Evolutionary conservation across 1,140 invertebrate genomes (phyloP), one percentile per base, ranked within the genome.

Genomic region (Panagrolaimus sp.): DNA sequence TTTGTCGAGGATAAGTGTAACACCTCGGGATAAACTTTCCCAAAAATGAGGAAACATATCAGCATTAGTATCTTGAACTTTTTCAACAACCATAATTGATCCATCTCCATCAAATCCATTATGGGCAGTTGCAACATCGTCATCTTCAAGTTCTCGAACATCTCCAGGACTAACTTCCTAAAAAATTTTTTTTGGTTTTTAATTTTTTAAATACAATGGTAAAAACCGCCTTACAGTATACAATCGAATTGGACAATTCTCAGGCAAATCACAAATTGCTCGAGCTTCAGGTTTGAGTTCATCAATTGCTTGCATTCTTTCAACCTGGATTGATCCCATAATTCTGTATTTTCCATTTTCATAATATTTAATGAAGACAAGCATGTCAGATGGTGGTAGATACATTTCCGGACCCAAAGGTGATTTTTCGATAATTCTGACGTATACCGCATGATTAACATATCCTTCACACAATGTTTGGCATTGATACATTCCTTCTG

Each of bases 21-120:
- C n/a, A n/a, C 52, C 52, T 2, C 52, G 52, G 4, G 52, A 58
- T 1, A 58, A 28, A 24, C 17, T 58, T n/a, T 24, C 28, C 52
- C 52, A 58, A 28, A 24, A 58, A 21, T n/a, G 12, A 8, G 52
- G 52, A 6, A 58, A 58, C 17, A 26, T 21, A 12, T 14, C 10
- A 12, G 3, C 1, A 21, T 58, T 58, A 4, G 4, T 14, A 12
- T 14, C 21, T 26, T 58, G 10, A 12, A 58, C 21, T 1, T 26
- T 14, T 58, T 58, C 52, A 21, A 58, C 52, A 2, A 58, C 17
- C 4, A 58, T 58, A 8, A 58, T 58, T 12, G 21, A 26, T 21
- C 52, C 52, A 58, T 58, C n/a, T 5, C 52, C 52, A 21, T 58
- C 52, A 28, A 58, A 58, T 0, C 52, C 52, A 14, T 58, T 58